Evolutionary conservation across 2,888 invertebrate genomes (phyloP), one percentile per base, ranked within the genome.

Genomic region (Zaprionus lineosus): DNA sequence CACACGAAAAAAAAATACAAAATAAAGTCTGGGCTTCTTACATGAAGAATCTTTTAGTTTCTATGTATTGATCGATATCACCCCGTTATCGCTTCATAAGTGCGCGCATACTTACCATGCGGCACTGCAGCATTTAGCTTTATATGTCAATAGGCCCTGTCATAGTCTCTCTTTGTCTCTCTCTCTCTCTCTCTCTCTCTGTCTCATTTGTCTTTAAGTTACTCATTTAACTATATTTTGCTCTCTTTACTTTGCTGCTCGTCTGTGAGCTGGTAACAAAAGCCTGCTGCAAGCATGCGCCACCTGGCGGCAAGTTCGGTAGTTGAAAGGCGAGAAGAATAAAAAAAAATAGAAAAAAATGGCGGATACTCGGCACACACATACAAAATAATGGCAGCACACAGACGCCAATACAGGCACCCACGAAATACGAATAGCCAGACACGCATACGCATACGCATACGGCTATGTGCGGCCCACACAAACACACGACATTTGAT

Each of bases 91-190:
- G 78, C 53, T 81, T 64, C 74, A 51, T 31, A 15, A 61, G 79
- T 70, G 75, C 75, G 87, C 86, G 87, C 74, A 87, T 87, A 87
- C 87, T 87, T 88, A 87, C 87, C 87, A 87, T 81, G 84, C 86
- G 84, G 77, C 68, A 73, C 68, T 70, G 59, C 73, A 61, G 44
- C 51, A 31, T 51, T 56, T 69, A n/a, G n/a, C 37, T 21, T 48
- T 40, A 52, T 33, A 57, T 44, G 46, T 56, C 64, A 52, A 37
- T 31, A 40, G 55, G 74, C 53, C 34, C 59, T 72, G 41, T 74
- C 53, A 24, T 12, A 70, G 50, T 40, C 44, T 74, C 44, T 58
- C 52, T 56, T 41, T 52, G 12, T 74, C 53, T 40, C 44, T 74
- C 44, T 58, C 52, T 56, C 44, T 52, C 43, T 50, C 33, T 48